Evolutionary conservation across 2,113 vertebrate species (phyloP).

Genomic region (Hassar affinis): DNA sequence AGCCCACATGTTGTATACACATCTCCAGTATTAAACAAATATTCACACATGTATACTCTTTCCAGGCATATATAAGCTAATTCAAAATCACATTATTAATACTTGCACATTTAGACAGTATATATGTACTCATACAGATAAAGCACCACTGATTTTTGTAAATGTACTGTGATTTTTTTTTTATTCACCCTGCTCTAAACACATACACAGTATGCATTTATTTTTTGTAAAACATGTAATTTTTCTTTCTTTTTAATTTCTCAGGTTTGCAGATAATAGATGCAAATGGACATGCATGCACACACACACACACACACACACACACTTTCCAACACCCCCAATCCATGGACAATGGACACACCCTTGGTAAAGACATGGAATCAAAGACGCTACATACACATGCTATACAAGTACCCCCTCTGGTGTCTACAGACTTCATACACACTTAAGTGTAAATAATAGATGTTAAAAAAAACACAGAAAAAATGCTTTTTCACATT

Average conservation of each 20-base stretch:
- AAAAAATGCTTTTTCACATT: neutral
- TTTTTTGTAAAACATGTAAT: neutral
- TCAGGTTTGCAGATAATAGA: neutral
- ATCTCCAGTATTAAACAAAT: neutral
- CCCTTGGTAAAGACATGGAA: constrained; percentile 11
- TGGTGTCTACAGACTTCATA: constrained; percentile 40
- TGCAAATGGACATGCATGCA: neutral
- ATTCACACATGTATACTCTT: neutral
- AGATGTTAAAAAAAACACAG: neutral
- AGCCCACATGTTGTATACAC: neutral
- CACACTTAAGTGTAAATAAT: constrained; percentile 8
- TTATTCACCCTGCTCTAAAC: neutral
- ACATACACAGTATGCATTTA: neutral
- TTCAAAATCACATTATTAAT: neutral
- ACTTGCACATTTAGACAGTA: neutral
- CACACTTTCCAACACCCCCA: constrained; percentile 9
- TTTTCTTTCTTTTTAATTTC: neutral
- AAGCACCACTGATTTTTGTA: neutral
- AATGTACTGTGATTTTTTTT: neutral
- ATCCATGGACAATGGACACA: constrained; percentile 1
- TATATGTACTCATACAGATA: neutral
- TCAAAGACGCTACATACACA: constrained; percentile 19
- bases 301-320: constrained; percentile 3
- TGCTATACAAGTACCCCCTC: constrained; percentile 50
- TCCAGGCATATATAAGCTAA: neutral